Conservation (phyloP, 2,797 vertebrate species). For the Parotocinclus haroldoi region DNA sequence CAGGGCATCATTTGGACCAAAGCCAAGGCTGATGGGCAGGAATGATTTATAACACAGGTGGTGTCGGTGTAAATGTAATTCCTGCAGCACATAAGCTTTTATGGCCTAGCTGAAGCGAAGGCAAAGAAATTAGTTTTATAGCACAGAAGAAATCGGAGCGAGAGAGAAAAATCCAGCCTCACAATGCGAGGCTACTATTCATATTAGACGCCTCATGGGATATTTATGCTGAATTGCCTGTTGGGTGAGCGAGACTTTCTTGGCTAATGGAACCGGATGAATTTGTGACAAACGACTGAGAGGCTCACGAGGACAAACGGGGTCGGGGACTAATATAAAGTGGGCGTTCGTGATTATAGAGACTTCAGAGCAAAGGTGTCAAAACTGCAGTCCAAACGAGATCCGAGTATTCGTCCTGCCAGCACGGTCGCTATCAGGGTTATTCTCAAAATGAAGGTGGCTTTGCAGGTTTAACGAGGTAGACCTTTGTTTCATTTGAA, state of each 20-base stretch:
- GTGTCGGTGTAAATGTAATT: conserved; percentile 61
- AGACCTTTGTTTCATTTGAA: too few relatives aligned
- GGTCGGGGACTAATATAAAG: not conserved
- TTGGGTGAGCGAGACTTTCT: conserved; percentile 23
- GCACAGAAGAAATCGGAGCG: not conserved
- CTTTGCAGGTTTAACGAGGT: too few relatives aligned
- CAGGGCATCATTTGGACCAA: conserved; percentile 25
- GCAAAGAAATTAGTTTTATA: conserved; percentile 6
- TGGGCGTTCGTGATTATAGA: not conserved
- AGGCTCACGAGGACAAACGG: conserved; percentile 4
- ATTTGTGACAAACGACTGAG: conserved; percentile 17
- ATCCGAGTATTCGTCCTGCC: too few relatives aligned
- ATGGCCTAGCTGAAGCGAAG: not conserved
- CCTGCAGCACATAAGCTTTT: conserved; percentile 54
- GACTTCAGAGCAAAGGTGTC: not conserved
- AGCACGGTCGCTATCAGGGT: too few relatives aligned
- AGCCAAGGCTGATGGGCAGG: conserved; percentile 37
- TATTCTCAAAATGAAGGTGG: too few relatives aligned
- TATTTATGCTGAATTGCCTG: conserved; percentile 39
- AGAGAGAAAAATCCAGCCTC: conserved; percentile 30
- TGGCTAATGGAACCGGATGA: conserved; percentile 25
- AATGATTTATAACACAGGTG: conserved; percentile 57
- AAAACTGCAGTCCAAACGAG: not conserved
- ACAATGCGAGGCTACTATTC: conserved; percentile 26
- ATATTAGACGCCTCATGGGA: conserved; percentile 38